Evolutionary conservation across 2,888 invertebrate genomes (phyloP).

Genomic region (Drosophila leonis): DNA sequence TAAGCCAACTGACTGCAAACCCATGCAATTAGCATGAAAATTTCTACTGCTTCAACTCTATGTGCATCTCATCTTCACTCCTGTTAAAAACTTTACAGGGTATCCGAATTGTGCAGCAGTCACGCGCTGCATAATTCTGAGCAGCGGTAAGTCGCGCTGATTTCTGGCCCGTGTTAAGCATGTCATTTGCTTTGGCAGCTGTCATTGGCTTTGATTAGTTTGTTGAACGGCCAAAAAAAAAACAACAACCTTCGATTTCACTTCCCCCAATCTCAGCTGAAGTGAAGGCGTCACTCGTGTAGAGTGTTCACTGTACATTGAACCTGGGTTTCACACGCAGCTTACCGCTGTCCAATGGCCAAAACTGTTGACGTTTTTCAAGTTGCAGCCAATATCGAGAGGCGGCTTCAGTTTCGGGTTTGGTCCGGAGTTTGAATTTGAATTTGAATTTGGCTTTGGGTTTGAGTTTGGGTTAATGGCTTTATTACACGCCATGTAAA

Average conservation of each 20-base stretch:
- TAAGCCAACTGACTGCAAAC: neutral
- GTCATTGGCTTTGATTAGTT: constrained; percentile 74
- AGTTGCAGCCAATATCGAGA: constrained; percentile 31
- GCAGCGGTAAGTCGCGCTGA: constrained; percentile 14
- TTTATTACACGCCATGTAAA: constrained; percentile 57
- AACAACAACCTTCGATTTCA: constrained; percentile 69
- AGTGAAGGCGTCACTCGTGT: constrained; percentile 44
- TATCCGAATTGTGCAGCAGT: constrained; percentile 2
- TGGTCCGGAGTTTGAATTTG: neutral
- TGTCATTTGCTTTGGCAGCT: constrained; percentile 65
- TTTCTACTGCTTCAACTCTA: neutral
- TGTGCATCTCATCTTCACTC: neutral
- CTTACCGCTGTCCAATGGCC: constrained; percentile 38
- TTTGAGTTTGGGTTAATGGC: constrained; percentile 45
- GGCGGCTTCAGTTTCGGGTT: neutral
- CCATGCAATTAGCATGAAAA: neutral
- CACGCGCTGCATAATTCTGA: constrained; percentile 8
- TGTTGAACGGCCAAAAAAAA: constrained; percentile 54
- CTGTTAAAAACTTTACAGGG: constrained; percentile 19
- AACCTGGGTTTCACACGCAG: constrained; percentile 72
- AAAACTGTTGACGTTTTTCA: constrained; percentile 27
- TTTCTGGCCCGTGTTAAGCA: constrained; percentile 52
- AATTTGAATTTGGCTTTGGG: neutral
- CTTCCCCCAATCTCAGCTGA: constrained; percentile 31
- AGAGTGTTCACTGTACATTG: constrained; percentile 54